These are phyloP conservation scores for Diachasmimorpha longicaudata DNA, from an alignment of 1,140 invertebrate genomes.

Conservation along the genomic window DNA sequence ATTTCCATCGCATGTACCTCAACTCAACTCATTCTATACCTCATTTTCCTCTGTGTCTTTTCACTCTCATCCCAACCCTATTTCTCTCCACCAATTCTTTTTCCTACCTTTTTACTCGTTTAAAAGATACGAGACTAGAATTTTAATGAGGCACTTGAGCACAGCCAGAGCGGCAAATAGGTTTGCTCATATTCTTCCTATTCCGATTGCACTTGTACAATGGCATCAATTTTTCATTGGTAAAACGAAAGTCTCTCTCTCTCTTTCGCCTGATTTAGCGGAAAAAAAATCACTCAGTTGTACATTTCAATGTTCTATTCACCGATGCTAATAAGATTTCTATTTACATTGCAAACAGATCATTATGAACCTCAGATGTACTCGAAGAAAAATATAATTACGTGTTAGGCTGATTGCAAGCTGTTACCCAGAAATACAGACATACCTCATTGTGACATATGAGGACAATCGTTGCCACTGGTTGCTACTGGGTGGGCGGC, in stretches of 20 bases:
- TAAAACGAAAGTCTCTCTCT: neutral
- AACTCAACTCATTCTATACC: neutral
- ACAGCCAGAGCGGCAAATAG: neutral
- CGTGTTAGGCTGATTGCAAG: neutral
- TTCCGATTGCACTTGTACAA: neutral
- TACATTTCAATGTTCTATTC: neutral
- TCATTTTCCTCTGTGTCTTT: neutral
- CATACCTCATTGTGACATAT: neutral
- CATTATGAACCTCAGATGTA: too few relatives aligned
- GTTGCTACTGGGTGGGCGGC: neutral
- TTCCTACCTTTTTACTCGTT: neutral
- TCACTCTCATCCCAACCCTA: neutral
- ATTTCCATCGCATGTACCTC: neutral
- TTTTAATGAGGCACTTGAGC: slow-evolving; percentile 1
- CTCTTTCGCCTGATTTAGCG: neutral
- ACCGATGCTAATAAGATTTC: neutral
- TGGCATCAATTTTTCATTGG: neutral
- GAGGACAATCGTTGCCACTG: neutral
- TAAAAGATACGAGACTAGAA: neutral
- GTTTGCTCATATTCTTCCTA: neutral
- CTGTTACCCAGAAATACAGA: neutral
- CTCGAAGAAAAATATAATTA: neutral
- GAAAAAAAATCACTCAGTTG: neutral
- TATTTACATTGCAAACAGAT: too few relatives aligned
- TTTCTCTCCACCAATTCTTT: neutral